A percentile compares a stretch with the other conserved stretches of the same genome.
These are phyloP conservation scores for Lophius piscatorius DNA, from an alignment of 2,113 vertebrate genomes.

Conservation along the genomic window DNA sequence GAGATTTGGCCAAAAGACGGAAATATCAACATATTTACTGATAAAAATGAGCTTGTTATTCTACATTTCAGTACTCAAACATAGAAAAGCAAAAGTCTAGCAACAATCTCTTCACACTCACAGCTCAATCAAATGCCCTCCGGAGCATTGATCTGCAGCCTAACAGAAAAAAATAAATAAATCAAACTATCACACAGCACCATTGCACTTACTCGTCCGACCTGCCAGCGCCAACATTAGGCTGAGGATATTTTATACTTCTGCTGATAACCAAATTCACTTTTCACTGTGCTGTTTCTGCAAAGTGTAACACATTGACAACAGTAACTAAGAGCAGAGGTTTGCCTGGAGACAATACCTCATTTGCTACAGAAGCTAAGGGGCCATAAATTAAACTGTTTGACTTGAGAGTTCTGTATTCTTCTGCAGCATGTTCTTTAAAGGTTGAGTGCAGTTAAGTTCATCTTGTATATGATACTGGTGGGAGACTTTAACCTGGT, in stretches of 20 bases:
- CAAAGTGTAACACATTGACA: slow-evolving; percentile 9
- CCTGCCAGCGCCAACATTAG: slow-evolving; percentile 8
- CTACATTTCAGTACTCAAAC: no score
- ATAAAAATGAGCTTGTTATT: no score
- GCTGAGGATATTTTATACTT: neutral
- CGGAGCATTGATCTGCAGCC: slow-evolving; percentile 69
- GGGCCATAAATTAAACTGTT: slow-evolving; percentile 54
- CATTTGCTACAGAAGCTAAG: slow-evolving; percentile 40
- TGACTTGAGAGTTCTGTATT: slow-evolving; percentile 39
- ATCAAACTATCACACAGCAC: slow-evolving; percentile 26
- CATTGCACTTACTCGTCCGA: slow-evolving; percentile 56
- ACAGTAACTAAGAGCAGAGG: slow-evolving; percentile 60
- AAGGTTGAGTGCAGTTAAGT: slow-evolving; percentile 39
- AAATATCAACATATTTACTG: no score
- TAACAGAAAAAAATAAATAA: slow-evolving; percentile 50
- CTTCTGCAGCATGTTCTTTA: slow-evolving; percentile 43
- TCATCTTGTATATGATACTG: slow-evolving; percentile 30
- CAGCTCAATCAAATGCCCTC: slow-evolving; percentile 61
- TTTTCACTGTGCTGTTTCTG: neutral
- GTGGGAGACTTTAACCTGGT: slow-evolving; percentile 22
- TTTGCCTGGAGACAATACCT: slow-evolving; percentile 40
- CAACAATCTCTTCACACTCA: slow-evolving; percentile 28
- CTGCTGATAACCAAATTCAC: neutral
- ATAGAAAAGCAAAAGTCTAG: slow-evolving; percentile 9
- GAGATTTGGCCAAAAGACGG: no score